A percentile compares a stretch with the other conserved stretches of the same genome.
Evolutionary conservation across 2,113 vertebrate species (phyloP).

Genomic region (Vidua macroura): DNA sequence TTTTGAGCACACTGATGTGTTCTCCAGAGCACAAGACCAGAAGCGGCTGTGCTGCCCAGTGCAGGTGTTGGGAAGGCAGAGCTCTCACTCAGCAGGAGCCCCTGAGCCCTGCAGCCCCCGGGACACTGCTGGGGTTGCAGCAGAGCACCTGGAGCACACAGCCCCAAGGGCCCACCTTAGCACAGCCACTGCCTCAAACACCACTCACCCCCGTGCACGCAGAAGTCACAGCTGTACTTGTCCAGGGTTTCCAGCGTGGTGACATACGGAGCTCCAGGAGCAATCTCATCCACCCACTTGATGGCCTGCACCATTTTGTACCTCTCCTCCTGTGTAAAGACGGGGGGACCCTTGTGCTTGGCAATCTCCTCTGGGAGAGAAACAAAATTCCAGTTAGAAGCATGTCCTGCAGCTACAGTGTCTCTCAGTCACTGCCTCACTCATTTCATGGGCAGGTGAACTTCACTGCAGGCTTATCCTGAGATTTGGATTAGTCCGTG

Average conservation of each 20-base stretch:
- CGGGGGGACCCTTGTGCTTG: conserved; percentile 95
- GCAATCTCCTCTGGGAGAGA: conserved; percentile 86
- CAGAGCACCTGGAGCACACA: not conserved
- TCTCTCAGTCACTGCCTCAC: not conserved
- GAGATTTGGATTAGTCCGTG: not conserved
- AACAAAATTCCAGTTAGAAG: conserved; percentile 18
- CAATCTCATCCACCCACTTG: conserved; percentile 98
- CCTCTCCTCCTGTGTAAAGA: conserved; percentile 94
- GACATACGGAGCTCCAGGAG: conserved; percentile 92
- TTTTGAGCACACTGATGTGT: not conserved
- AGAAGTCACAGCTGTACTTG: conserved; percentile 94
- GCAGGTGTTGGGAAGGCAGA: not conserved
- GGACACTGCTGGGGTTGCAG: accelerated
- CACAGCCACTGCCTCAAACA: not conserved
- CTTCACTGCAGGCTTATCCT: not conserved
- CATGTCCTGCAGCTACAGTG: accelerated
- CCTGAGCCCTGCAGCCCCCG: accelerated
- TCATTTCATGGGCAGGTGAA: not conserved
- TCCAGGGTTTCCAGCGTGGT: conserved; percentile 93
- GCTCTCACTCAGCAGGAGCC: accelerated
- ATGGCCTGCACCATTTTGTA: conserved; percentile 98
- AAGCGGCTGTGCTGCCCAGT: not conserved
- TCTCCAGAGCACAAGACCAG: not conserved
- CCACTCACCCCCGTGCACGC: conserved; percentile 93
- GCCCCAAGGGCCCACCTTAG: accelerated